Base-by-base conservation (phyloP, 1,140 invertebrate genomes). In the Aporrectodea caliginosa region DNA sequence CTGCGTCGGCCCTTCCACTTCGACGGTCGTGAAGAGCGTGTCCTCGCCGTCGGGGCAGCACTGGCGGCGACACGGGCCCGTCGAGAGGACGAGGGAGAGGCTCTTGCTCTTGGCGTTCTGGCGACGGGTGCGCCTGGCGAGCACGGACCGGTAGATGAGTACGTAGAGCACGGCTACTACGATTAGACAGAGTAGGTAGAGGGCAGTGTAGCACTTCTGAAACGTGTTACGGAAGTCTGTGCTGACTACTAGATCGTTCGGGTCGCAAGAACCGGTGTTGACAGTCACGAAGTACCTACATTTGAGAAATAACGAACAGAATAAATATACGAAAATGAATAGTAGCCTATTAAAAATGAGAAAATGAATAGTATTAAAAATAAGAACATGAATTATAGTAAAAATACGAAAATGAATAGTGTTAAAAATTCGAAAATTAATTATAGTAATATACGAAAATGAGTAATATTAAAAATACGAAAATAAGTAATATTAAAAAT, bases 101-200 rank as follows among this genome's bases (percentile, higher is more conserved):
- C 71, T 75, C 78, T 79, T 79, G 78, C 73, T 78, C 68, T 79
- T 79, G 78, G 35, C 43, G 31, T 79, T 81, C 27, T 72, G 34
- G 14, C 78, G 78, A 6, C 43, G 43, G 43, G 43, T 22, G 31
- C 81, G 72, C 29, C 80, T 78, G 16, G 73, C 34, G 16, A 80
- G 32, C 43, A 82, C 80, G 30, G 79, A 81, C 69, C 73, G 73
- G 73, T 81, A 82, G 34, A 82, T 81, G 58, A 80, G 69, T 2
- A 74, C 34, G 77, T 82, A 82, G 35, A 82, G 70, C 16, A 81
- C 71, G 34, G 81, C 30, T 16, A 82, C 81, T 14, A 79, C 68
- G 31, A 81, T 29, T 12, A 82, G 34, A 76, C 81, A 81, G 6
- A 82, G 68, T 29, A 80, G 43, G 69, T 74, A 82, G 31, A 79